phyloP scores from a whole-genome alignment of 2,888 invertebrate genomes.

The Pseudolycoriella hygida region DNA sequence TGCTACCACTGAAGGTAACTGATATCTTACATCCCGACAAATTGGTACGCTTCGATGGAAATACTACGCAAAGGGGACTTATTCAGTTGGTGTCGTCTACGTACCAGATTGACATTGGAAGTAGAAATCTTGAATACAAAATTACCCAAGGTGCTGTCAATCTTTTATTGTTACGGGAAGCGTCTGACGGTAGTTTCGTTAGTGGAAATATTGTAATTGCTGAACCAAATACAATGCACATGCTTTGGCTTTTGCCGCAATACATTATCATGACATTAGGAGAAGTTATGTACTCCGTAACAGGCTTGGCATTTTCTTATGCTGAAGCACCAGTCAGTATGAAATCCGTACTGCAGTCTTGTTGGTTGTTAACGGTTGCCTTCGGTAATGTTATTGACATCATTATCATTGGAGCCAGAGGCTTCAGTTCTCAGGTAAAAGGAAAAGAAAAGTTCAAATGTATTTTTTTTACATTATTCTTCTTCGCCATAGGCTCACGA shows the following conservation, averaged over 20 bases:
- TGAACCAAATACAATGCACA: constrained; percentile 33
- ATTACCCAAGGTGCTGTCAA: constrained; percentile 24
- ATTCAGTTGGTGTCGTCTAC: not conserved
- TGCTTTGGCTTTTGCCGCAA: constrained; percentile 49
- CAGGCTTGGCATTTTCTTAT: constrained; percentile 53
- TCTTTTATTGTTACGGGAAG: constrained; percentile 16
- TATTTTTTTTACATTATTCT: too few species aligned
- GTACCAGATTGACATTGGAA: not conserved
- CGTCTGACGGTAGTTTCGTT: not conserved
- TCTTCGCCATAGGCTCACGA: constrained; percentile 28
- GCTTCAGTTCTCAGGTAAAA: constrained; percentile 57
- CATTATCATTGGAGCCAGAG: constrained; percentile 60
- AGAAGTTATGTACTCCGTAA: constrained; percentile 46
- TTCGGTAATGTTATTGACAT: constrained; percentile 89
- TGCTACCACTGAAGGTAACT: not conserved
- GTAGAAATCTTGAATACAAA: not conserved
- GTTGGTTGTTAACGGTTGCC: constrained; percentile 86
- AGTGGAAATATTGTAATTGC: constrained; percentile 15
- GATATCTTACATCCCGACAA: not conserved
- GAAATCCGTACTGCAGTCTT: constrained; percentile 86
- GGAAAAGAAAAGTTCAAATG: too few species aligned
- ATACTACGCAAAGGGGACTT: not conserved
- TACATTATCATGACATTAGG: constrained; percentile 47
- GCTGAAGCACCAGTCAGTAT: constrained; percentile 55
- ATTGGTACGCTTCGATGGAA: not conserved